Percentiles rank a stretch among this genome's conserved stretches.
Conservation (phyloP, 2,888 invertebrate genomes). For the Zonitis immaculata region DNA sequence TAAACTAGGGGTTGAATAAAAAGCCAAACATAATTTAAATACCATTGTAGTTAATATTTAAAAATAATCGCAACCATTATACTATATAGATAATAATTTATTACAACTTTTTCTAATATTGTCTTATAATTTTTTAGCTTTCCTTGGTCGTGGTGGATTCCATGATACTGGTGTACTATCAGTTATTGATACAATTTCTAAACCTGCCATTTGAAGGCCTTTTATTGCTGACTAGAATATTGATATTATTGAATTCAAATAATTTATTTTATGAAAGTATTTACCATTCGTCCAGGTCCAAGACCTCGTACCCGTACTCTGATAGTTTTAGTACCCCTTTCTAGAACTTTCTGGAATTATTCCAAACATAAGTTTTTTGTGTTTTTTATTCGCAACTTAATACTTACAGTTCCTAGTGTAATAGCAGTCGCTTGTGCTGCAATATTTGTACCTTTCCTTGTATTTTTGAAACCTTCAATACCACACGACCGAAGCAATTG, state of each 20-base stretch:
- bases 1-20: too few species aligned
- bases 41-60: too few species aligned
- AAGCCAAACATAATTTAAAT: too few species aligned
- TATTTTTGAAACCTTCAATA: constrained; percentile 90
- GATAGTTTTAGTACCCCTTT: constrained; percentile 68
- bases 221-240: constrained; percentile 80
- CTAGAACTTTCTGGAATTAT: constrained; percentile 62
- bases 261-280: not conserved
- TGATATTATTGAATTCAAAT: constrained; percentile 10
- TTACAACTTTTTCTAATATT: too few species aligned
- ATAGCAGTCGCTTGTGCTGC: constrained; percentile 94
- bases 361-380: constrained; percentile 6
- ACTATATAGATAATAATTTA: too few species aligned
- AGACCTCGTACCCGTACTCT: constrained; percentile 76
- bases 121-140: constrained; percentile 75
- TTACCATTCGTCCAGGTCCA: constrained; percentile 87
- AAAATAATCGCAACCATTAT: too few species aligned
- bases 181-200: constrained; percentile 88
- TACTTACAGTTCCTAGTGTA: constrained; percentile 63
- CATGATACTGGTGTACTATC: constrained; percentile 82
- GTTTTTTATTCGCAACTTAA: too few species aligned
- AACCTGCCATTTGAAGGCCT: constrained; percentile 87
- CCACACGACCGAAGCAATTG: constrained; percentile 73
- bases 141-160: constrained; percentile 77
- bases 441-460: constrained; percentile 92